Evolutionary conservation across 92 coral and sea anemone genomes (phyloP).

Genomic region (Parazoanthus darwini): DNA sequence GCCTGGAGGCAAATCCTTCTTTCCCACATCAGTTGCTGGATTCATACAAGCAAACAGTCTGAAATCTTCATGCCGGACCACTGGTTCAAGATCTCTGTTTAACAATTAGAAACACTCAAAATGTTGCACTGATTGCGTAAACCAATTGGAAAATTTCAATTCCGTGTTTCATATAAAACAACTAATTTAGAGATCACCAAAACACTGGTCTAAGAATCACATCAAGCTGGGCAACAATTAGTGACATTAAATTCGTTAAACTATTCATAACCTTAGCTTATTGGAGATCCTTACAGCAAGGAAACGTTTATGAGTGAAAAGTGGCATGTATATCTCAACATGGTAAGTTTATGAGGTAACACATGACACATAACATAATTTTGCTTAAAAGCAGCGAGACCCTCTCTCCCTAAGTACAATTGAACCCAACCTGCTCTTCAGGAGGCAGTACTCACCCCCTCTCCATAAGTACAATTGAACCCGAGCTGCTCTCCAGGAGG

Average conservation of each 20-base stretch:
- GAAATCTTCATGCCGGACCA: slow-evolving; percentile 83
- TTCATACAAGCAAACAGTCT: slow-evolving; percentile 98
- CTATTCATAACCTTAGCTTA: no score
- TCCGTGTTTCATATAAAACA: neutral
- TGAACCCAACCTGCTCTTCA: slow-evolving; percentile 83
- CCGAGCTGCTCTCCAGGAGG: slow-evolving; percentile 66
- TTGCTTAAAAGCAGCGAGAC: neutral
- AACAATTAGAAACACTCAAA: neutral
- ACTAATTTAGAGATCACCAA: no score
- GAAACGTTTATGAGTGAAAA: no score
- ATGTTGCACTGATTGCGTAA: neutral
- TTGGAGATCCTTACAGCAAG: no score
- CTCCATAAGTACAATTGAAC: slow-evolving; percentile 91
- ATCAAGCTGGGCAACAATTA: no score
- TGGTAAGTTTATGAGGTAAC: neutral
- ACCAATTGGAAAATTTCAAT: neutral
- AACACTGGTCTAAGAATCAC: no score
- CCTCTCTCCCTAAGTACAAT: slow-evolving; percentile 83
- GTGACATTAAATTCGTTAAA: no score
- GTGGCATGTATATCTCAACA: neutral
- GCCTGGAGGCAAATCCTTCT: slow-evolving; percentile 92
- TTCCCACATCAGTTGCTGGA: slow-evolving; percentile 99
- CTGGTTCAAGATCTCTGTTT: slow-evolving; percentile 85
- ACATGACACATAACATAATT: neutral
- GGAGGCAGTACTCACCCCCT: slow-evolving; percentile 73